Percentiles rank a stretch among this genome's conserved stretches.
phyloP scores from a whole-genome alignment of 2,888 invertebrate genomes.

The Steinernema scapterisci region DNA sequence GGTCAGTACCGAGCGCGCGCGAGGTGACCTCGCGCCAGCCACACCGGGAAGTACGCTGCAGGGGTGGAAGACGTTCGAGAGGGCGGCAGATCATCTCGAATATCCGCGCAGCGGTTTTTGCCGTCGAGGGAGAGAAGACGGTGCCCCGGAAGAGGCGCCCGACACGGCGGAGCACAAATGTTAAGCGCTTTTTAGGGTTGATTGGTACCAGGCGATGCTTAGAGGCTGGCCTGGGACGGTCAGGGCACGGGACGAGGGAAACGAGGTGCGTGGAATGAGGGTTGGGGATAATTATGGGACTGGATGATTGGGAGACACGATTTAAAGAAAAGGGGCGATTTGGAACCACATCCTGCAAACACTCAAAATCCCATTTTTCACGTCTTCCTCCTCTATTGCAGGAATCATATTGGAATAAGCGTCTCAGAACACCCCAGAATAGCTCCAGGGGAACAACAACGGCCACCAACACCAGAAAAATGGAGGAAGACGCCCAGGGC shows the following conservation, averaged over 20 bases:
- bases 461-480: not conserved
- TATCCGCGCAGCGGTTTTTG: conserved; percentile 22
- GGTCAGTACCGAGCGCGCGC: conserved; percentile 31
- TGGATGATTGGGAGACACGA: not conserved
- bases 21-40: conserved; percentile 29
- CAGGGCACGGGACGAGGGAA: not conserved
- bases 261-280: not conserved
- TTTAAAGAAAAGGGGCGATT: no score
- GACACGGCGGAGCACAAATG: conserved; percentile 22
- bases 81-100: conserved; percentile 6
- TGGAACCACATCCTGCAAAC: no score
- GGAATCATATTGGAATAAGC: no score
- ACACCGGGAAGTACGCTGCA: conserved; percentile 7
- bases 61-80: not conserved
- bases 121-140: not conserved
- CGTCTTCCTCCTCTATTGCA: not conserved
- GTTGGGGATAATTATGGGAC: not conserved
- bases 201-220: conserved; percentile 1
- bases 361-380: not conserved
- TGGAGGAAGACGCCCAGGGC: not conserved
- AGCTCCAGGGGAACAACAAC: not conserved
- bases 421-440: not conserved
- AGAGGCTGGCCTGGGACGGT: no score
- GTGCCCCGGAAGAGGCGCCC: conserved; percentile 4
- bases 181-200: conserved; percentile 14